Percentiles rank a stretch among this genome's conserved stretches.
Evolutionary conservation across 2,888 invertebrate genomes (phyloP).

Genomic region (Drosophila dives): DNA sequence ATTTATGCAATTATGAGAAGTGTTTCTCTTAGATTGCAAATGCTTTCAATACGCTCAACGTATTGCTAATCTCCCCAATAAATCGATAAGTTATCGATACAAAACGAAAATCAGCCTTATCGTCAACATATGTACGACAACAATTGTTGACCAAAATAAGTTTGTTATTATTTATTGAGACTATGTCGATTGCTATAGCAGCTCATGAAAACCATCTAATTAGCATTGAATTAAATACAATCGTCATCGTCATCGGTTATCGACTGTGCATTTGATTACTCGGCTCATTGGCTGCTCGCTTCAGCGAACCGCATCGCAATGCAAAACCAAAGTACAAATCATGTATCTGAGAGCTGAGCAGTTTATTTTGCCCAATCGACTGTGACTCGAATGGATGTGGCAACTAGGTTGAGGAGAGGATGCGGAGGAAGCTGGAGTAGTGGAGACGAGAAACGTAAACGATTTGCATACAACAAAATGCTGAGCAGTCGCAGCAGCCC

Average conservation of each 20-base stretch:
- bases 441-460: slow-evolving; percentile 3
- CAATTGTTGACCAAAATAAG: not conserved
- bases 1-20: slow-evolving; percentile 42
- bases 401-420: not conserved
- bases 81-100: not conserved
- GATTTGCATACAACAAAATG: slow-evolving; percentile 66
- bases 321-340: slow-evolving; percentile 48
- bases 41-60: not conserved
- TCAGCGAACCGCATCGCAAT: slow-evolving; percentile 56
- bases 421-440: not conserved
- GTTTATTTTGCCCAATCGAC: slow-evolving; percentile 73
- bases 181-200: not conserved
- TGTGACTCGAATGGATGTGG: slow-evolving; percentile 51
- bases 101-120: not conserved
- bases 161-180: not conserved
- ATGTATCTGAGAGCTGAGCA: slow-evolving; percentile 55
- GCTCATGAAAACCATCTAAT: not conserved
- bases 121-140: not conserved
- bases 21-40: slow-evolving; percentile 11
- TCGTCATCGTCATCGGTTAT: slow-evolving; percentile 44
- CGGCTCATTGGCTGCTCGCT: slow-evolving; percentile 63
- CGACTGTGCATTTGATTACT: slow-evolving; percentile 55
- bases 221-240: slow-evolving; percentile 10
- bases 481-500: slow-evolving; percentile 41
- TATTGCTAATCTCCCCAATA: not conserved